Conservation (phyloP, 53 echinoderm and acorn worm genomes). For the Hippasteria phrygiana region DNA sequence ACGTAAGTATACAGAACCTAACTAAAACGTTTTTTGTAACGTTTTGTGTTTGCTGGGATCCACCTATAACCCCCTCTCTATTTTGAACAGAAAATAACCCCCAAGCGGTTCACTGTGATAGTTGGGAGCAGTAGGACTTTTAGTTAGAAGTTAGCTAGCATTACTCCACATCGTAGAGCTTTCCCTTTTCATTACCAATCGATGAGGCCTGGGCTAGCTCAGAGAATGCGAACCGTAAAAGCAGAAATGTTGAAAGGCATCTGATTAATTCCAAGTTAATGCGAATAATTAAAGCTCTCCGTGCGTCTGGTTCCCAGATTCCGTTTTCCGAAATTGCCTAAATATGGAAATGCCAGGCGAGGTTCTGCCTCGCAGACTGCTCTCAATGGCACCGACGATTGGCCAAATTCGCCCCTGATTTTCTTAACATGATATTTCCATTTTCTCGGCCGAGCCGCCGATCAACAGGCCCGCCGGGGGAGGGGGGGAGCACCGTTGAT, state of each 20-base stretch:
- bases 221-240: neutral
- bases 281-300: neutral
- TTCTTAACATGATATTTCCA: conserved; percentile 53
- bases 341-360: neutral
- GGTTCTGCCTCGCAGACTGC: neutral
- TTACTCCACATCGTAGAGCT: too few relatives aligned
- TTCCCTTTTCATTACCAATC: too few relatives aligned
- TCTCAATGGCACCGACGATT: conserved; percentile 7
- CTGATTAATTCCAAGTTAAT: neutral
- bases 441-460: conserved; percentile 1
- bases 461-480: conserved; percentile 11
- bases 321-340: neutral
- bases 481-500: neutral
- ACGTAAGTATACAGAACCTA: too few relatives aligned
- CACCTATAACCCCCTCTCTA: too few relatives aligned
- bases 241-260: neutral
- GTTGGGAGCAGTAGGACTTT: too few relatives aligned
- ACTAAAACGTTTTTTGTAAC: too few relatives aligned
- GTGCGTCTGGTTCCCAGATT: neutral
- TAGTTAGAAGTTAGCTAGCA: too few relatives aligned
- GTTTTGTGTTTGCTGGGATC: too few relatives aligned
- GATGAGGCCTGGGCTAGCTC: too few relatives aligned
- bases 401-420: conserved; percentile 24
- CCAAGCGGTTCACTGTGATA: too few relatives aligned
- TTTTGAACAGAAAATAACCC: too few relatives aligned